These are phyloP conservation scores for Adineta ricciae DNA, from an alignment of 2,888 invertebrate genomes.

Conservation along the genomic window DNA sequence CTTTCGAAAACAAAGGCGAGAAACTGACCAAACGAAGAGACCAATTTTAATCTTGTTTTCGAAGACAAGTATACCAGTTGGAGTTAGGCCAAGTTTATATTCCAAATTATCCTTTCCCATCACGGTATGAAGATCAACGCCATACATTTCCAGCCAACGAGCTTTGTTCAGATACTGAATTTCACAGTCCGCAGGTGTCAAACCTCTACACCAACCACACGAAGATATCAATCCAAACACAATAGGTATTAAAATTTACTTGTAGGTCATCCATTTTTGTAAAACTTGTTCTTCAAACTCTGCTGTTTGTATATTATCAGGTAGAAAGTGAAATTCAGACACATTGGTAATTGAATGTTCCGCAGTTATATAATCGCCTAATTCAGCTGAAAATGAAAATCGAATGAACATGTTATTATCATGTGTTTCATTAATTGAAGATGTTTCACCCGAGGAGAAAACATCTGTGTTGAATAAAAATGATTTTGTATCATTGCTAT, in stretches of 20 bases:
- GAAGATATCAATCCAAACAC: neutral
- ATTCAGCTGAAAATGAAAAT: conserved; percentile 62
- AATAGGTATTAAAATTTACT: neutral
- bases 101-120: conserved; percentile 88
- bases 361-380: conserved; percentile 86
- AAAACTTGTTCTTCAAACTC: conserved; percentile 86
- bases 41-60: conserved; percentile 90
- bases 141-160: conserved; percentile 96
- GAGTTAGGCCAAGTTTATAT: conserved; percentile 88
- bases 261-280: conserved; percentile 65
- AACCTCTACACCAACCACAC: conserved; percentile 51
- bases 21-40: conserved; percentile 95
- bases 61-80: conserved; percentile 93
- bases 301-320: conserved; percentile 71
- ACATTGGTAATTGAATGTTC: conserved; percentile 89
- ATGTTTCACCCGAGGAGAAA: no score
- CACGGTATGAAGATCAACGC: conserved; percentile 95
- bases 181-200: conserved; percentile 89
- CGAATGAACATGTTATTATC: no score
- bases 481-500: neutral
- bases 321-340: conserved; percentile 92
- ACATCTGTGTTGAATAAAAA: no score
- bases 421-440: no score
- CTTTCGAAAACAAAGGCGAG: conserved; percentile 46
- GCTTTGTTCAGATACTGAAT: conserved; percentile 84